A percentile compares a stretch with the other conserved stretches of the same genome.
Evolutionary conservation across 2,797 vertebrate species (phyloP).

Genomic region (Acanthurus leucopareius): DNA sequence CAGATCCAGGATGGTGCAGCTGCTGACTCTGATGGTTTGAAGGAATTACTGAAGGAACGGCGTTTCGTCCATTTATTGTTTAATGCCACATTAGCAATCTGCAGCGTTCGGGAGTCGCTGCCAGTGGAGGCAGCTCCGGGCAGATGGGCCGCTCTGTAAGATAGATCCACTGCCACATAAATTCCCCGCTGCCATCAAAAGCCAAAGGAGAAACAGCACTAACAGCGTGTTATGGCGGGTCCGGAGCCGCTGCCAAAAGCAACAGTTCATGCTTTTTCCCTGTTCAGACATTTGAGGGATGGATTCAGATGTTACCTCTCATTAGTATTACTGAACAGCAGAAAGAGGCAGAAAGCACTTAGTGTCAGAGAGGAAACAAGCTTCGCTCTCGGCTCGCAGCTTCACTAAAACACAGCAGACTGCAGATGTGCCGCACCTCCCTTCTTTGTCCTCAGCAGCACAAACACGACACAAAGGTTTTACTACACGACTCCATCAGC

Average conservation of each 20-base stretch:
- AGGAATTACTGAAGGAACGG: constrained; percentile 75
- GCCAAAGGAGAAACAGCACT: constrained; percentile 74
- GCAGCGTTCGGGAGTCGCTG: constrained; percentile 73
- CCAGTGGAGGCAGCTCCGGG: constrained; percentile 79
- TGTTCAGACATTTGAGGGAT: constrained; percentile 75
- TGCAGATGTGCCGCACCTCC: constrained; percentile 55
- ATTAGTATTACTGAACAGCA: constrained; percentile 63
- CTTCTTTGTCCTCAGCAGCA: no score
- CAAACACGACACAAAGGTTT: no score
- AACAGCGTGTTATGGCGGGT: constrained; percentile 78
- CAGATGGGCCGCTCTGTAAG: constrained; percentile 85
- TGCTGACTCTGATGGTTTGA: constrained; percentile 66
- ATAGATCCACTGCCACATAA: constrained; percentile 87
- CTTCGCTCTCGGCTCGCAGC: background rate
- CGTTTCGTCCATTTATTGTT: constrained; percentile 80
- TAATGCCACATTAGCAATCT: constrained; percentile 88
- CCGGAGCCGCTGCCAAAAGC: constrained; percentile 76
- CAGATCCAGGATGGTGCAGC: constrained; percentile 57
- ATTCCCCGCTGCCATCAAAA: constrained; percentile 79
- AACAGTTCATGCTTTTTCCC: constrained; percentile 76
- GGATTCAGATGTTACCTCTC: constrained; percentile 73
- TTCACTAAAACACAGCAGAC: background rate
- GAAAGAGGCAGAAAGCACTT: constrained; percentile 55
- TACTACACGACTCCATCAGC: no score
- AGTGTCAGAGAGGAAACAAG: constrained; percentile 36